Base-by-base conservation (phyloP, 2,113 vertebrate genomes). In the Climacteris rufus region DNA sequence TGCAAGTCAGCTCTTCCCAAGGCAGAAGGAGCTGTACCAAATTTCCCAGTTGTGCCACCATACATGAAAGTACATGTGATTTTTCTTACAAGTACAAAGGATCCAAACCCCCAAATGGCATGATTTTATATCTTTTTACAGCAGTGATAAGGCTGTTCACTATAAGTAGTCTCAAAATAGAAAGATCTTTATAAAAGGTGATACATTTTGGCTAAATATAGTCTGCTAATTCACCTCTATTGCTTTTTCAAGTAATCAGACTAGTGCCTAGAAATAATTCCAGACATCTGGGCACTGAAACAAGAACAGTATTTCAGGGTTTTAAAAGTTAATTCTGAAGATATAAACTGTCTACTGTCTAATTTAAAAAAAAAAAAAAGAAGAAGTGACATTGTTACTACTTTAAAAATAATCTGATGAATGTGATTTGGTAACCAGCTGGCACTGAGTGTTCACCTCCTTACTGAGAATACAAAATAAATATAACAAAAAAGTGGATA, bases 21-120 rank as follows among this genome's bases (percentile, higher is more conserved):
- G 40, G 80, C n/a, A 49, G 33, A 57, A 22, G 30, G 23, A 87
- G 42, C 22, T 8, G 2, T 33, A 39, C 19, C 14, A 19, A 37
- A 65, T 15, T 27, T 65, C 49, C 40, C 18, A 13, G 22, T 60
- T 10, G 3, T 37, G 27, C 30, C 3, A 0, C 56, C 2, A 0
- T 23, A 27, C 1, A 0, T 47, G 35, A 74, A 57, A 72, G 4
- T 2, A 2, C 5, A 0, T 18, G 7, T 52, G 30, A 27, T 56
- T 15, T 64, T 78, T 75, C 11, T 57, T 63, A 35, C 6, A 63
- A 69, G n/a, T 11, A 8, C 35, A 76, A 69, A 59, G 14, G 11
- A 61, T 33, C 30, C 3, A 14, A 54, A 56, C 6, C 7, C 40
- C 25, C 3, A 33, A 65, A 40, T 13, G 9, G 20, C 3, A 2